These are phyloP conservation scores for Cantharis nigra DNA, from an alignment of 2,888 invertebrate species.

Conservation along the genomic window DNA sequence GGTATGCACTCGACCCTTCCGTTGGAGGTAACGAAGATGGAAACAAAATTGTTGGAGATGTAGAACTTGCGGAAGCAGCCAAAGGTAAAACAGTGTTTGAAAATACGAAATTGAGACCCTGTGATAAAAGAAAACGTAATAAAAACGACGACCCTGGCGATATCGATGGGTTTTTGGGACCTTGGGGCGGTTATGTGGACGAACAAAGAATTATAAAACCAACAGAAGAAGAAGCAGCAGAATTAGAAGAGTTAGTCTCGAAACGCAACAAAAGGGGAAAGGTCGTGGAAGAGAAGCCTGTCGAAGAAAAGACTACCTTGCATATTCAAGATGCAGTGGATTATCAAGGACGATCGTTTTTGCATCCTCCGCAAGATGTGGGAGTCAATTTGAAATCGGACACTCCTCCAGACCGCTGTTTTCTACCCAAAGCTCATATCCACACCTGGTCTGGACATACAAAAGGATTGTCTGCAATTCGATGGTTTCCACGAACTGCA, in stretches of 20 bases:
- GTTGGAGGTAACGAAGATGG: conserved; percentile 62
- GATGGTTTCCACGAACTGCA: conserved; percentile 93
- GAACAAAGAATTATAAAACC: conserved; percentile 90
- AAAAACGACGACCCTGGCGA: conserved; percentile 91
- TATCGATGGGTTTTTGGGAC: conserved; percentile 93
- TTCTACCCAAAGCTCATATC: conserved; percentile 93
- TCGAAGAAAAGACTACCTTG: conserved; percentile 93
- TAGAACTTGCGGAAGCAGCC: conserved; percentile 71
- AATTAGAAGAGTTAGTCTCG: conserved; percentile 90
- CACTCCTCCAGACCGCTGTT: conserved; percentile 92
- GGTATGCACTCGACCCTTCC: conserved; percentile 94
- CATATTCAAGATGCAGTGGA: conserved; percentile 93
- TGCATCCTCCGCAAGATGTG: conserved; percentile 91
- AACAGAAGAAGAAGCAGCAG: conserved; percentile 90
- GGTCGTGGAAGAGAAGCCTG: conserved; percentile 85
- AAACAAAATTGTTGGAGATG: conserved; percentile 62
- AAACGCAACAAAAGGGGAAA: conserved; percentile 89
- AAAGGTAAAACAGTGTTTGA: conserved; percentile 92
- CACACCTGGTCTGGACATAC: conserved; percentile 98
- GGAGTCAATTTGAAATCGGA: conserved; percentile 86
- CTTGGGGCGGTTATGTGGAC: conserved; percentile 95
- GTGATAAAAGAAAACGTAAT: conserved; percentile 81
- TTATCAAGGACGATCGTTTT: conserved; percentile 95
- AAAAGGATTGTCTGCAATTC: conserved; percentile 92
- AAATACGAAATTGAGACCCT: conserved; percentile 69